phyloP scores from a whole-genome alignment of 2,113 vertebrate genomes.

The Clarias macrocephalus region DNA sequence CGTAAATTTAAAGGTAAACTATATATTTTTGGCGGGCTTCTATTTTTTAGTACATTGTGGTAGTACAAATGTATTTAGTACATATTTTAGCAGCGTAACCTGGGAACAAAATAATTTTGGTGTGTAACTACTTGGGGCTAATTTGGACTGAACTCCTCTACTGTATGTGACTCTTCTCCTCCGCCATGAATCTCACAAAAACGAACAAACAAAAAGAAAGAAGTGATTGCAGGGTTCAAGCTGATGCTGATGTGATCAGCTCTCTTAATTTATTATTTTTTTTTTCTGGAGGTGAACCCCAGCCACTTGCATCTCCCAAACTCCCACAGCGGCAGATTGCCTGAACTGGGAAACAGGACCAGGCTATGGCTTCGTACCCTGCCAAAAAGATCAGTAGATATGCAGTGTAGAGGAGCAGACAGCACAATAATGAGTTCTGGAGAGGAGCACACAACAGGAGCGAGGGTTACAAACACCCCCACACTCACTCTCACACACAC shows the following conservation, averaged over 20 bases:
- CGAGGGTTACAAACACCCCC: conserved; percentile 30
- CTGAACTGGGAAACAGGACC: conserved; percentile 27
- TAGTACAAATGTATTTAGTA: no score
- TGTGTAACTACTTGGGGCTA: not conserved
- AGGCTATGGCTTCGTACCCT: conserved; percentile 6
- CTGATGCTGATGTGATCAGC: conserved; percentile 67
- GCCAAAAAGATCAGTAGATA: conserved; percentile 37
- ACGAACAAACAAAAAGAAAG: not conserved
- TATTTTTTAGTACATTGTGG: no score
- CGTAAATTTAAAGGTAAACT: no score
- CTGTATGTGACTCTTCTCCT: not conserved
- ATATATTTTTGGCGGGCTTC: no score
- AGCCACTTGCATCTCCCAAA: conserved; percentile 55
- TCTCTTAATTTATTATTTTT: conserved; percentile 40
- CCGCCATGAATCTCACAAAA: not conserved
- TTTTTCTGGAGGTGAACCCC: conserved; percentile 57
- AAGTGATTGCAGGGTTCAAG: conserved; percentile 60
- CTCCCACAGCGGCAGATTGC: conserved; percentile 59
- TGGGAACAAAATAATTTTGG: not conserved
- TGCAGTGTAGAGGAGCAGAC: conserved; percentile 33
- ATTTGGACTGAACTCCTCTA: not conserved
- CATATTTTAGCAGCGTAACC: not conserved
- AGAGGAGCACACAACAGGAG: conserved; percentile 47
- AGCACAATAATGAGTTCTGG: conserved; percentile 43
- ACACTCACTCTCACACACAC: conserved; percentile 8